phyloP scores from a whole-genome alignment of 2,888 invertebrate genomes.

The Tribolium freemani region DNA sequence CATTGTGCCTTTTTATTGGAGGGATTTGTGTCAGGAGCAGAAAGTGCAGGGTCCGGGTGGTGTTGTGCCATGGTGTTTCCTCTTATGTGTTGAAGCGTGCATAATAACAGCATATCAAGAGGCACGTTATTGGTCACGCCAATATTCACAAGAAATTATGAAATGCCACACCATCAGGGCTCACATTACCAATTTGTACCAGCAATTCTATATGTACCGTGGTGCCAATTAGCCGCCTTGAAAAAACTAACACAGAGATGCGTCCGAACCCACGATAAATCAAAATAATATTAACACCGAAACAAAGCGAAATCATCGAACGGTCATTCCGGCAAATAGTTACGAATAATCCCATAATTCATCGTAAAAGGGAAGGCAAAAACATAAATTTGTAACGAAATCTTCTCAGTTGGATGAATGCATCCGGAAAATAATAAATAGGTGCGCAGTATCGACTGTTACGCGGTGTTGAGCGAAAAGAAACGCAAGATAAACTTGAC shows the following conservation, averaged over 20 bases:
- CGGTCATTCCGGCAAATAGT: constrained; percentile 45
- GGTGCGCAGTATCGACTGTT: constrained; percentile 3
- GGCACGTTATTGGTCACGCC: constrained; percentile 51
- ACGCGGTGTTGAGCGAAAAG: constrained; percentile 6
- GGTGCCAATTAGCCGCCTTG: constrained; percentile 24
- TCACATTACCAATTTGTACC: constrained; percentile 50
- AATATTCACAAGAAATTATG: constrained; percentile 51
- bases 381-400: constrained; percentile 60
- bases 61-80: neutral
- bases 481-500: constrained; percentile 20
- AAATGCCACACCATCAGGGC: constrained; percentile 46
- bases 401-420: constrained; percentile 57
- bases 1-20: neutral
- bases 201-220: constrained; percentile 33
- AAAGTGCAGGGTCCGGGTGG: too few species aligned
- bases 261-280: constrained; percentile 13
- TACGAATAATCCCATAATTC: constrained; percentile 48
- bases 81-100: constrained; percentile 23
- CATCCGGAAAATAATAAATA: constrained; percentile 40
- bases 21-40: too few species aligned
- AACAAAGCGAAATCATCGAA: constrained; percentile 41
- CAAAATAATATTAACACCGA: constrained; percentile 30
- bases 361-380: constrained; percentile 58
- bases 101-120: constrained; percentile 37
- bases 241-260: neutral